A percentile compares a stretch with the other conserved stretches of the same genome.
Evolutionary conservation across 2,797 vertebrate genomes (phyloP).

Genomic region (Thalassophryne amazonica): DNA sequence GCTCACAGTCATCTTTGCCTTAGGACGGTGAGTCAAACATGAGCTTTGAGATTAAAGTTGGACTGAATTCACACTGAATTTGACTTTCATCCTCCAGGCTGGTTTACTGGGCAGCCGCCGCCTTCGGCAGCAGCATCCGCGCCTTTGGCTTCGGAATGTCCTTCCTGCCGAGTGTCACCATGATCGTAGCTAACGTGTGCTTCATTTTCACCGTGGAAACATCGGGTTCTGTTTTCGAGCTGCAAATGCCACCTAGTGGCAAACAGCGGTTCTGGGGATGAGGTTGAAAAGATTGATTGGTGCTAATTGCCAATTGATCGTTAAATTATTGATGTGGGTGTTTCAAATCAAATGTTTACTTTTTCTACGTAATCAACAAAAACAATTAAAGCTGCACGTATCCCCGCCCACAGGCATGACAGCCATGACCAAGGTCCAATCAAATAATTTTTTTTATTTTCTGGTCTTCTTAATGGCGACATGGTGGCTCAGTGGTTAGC

Average conservation of each 20-base stretch:
- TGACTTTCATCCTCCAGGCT: constrained; percentile 71
- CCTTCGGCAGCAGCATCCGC: constrained; percentile 82
- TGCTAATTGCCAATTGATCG: no score
- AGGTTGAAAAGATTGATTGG: no score
- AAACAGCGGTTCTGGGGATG: constrained; percentile 81
- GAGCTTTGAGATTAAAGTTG: neutral
- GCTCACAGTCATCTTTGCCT: constrained; percentile 84
- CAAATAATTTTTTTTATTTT: no score
- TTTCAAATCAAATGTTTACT: neutral
- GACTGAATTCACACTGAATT: no score
- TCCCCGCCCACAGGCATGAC: no score
- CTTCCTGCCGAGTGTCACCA: constrained; percentile 85
- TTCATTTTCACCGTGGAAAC: constrained; percentile 86
- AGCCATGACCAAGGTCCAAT: no score
- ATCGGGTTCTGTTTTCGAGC: constrained; percentile 70
- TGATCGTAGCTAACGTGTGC: constrained; percentile 88
- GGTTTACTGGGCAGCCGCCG: constrained; percentile 85
- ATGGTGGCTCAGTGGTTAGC: no score
- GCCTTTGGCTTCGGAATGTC: constrained; percentile 89
- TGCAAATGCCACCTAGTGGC: constrained; percentile 3
- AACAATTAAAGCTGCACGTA: no score
- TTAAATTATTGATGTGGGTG: no score
- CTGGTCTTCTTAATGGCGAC: no score
- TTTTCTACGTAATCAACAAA: no score
- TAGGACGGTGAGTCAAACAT: constrained; percentile 79